Evolutionary conservation across 30 jellyfish, hydroid and myxozoan species (phyloP).

Genomic region (Sanderia malayensis): DNA sequence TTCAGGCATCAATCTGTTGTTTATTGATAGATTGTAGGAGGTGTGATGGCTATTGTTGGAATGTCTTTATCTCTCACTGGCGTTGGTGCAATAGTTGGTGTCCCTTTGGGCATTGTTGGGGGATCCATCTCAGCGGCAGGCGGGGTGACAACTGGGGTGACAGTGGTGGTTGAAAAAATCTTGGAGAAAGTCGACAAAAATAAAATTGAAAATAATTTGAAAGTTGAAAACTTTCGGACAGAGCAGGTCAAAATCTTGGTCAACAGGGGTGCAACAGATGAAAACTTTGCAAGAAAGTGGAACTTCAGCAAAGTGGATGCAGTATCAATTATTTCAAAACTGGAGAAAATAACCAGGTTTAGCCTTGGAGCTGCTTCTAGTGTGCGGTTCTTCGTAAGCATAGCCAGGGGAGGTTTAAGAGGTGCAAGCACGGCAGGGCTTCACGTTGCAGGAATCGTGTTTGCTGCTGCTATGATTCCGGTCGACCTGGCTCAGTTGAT

Average conservation of each 20-base stretch:
- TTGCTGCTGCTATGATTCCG: slow-evolving; percentile 46
- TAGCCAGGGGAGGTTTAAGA: slow-evolving; percentile 37
- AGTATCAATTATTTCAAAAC: background rate
- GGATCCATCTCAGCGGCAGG: slow-evolving; percentile 49
- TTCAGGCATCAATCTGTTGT: no score
- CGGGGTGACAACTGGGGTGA: slow-evolving; percentile 29
- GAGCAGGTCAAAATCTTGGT: slow-evolving; percentile 36
- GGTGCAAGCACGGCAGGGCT: slow-evolving; percentile 57
- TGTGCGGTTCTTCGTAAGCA: background rate
- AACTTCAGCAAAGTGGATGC: slow-evolving; percentile 12
- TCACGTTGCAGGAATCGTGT: slow-evolving; percentile 56
- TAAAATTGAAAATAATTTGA: slow-evolving; percentile 10
- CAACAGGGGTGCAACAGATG: slow-evolving; percentile 34
- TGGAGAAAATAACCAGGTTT: slow-evolving; percentile 29
- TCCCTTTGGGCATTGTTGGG: slow-evolving; percentile 49
- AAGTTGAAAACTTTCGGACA: slow-evolving; percentile 25
- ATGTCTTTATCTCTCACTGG: slow-evolving; percentile 31
- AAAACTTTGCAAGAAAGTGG: slow-evolving; percentile 39
- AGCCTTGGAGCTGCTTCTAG: slow-evolving; percentile 52
- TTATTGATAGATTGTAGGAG: slow-evolving; percentile 28
- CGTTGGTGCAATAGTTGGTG: slow-evolving; percentile 51
- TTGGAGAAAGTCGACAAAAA: slow-evolving; percentile 22
- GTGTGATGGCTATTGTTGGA: slow-evolving; percentile 34
- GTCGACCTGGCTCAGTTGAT: slow-evolving; percentile 50
- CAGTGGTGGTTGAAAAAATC: slow-evolving; percentile 22